These are phyloP conservation scores for Phrynosoma platyrhinos DNA, from an alignment of 2,113 vertebrate species.

Conservation along the genomic window DNA sequence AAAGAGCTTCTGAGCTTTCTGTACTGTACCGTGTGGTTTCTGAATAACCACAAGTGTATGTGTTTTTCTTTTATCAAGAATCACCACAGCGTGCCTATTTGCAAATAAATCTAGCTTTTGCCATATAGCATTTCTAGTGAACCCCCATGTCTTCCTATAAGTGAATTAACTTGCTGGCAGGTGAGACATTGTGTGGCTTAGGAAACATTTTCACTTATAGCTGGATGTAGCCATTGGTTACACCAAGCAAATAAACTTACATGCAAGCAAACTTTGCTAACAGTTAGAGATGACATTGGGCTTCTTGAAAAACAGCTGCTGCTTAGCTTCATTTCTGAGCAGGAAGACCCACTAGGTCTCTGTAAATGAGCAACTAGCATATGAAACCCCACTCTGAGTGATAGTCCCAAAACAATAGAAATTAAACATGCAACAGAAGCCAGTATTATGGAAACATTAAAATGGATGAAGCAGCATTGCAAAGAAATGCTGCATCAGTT, in stretches of 20 bases:
- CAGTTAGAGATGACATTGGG: background rate
- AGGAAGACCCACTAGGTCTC: background rate
- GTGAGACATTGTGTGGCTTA: background rate
- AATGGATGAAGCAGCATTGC: background rate
- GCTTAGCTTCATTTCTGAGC: background rate
- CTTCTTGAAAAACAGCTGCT: background rate
- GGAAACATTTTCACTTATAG: background rate
- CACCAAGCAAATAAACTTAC: background rate
- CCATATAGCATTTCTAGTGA: background rate
- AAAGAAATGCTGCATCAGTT: background rate
- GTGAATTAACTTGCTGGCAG: background rate
- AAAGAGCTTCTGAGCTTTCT: background rate
- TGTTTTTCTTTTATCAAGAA: background rate
- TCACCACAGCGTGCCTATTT: background rate
- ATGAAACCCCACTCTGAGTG: background rate
- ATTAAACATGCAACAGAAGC: background rate
- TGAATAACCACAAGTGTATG: background rate
- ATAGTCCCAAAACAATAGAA: background rate
- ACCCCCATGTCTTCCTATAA: background rate
- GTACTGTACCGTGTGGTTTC: background rate
- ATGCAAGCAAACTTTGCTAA: background rate
- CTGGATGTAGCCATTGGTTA: background rate
- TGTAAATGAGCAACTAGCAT: background rate
- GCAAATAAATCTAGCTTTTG: background rate
- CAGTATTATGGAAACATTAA: background rate